Evolutionary conservation across 1,140 invertebrate genomes (phyloP).

Genomic region (Tyrophagus putrescentiae): DNA sequence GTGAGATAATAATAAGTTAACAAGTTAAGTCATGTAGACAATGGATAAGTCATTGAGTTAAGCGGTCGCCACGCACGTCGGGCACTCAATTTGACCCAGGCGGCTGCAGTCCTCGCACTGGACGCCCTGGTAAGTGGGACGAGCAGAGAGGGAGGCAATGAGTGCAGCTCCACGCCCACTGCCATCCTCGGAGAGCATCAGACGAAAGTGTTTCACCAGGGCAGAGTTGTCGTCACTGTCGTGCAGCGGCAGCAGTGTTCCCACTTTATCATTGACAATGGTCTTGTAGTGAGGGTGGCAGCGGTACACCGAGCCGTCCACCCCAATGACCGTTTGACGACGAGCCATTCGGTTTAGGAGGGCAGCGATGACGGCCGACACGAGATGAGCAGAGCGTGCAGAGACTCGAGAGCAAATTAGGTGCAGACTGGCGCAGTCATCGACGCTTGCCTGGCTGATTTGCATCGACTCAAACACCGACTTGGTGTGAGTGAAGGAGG

Average conservation of each 20-base stretch:
- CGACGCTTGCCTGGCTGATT: background rate
- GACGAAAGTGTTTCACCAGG: constrained; percentile 52
- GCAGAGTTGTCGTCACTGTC: background rate
- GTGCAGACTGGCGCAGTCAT: constrained; percentile 9
- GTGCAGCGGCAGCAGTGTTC: background rate
- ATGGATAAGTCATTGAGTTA: too few species aligned
- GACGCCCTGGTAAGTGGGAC: too few species aligned
- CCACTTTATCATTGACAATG: constrained; percentile 43
- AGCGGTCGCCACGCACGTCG: too few species aligned
- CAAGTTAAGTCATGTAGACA: too few species aligned
- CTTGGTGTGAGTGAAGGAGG: background rate
- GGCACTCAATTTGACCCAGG: too few species aligned
- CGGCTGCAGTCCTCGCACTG: too few species aligned
- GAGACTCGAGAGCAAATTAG: constrained; percentile 75
- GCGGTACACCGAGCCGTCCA: constrained; percentile 94
- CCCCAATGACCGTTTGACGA: constrained; percentile 75
- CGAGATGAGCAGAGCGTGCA: constrained; percentile 73
- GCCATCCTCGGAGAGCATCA: constrained; percentile 95
- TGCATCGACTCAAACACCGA: background rate
- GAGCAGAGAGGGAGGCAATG: constrained; percentile 89
- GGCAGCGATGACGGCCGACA: constrained; percentile 54
- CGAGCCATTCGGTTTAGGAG: constrained; percentile 58
- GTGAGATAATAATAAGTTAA: too few species aligned
- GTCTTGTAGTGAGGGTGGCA: constrained; percentile 89
- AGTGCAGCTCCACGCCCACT: constrained; percentile 93